These are phyloP conservation scores for Diabrotica virgifera DNA, from an alignment of 1,140 invertebrate species.

Conservation along the genomic window DNA sequence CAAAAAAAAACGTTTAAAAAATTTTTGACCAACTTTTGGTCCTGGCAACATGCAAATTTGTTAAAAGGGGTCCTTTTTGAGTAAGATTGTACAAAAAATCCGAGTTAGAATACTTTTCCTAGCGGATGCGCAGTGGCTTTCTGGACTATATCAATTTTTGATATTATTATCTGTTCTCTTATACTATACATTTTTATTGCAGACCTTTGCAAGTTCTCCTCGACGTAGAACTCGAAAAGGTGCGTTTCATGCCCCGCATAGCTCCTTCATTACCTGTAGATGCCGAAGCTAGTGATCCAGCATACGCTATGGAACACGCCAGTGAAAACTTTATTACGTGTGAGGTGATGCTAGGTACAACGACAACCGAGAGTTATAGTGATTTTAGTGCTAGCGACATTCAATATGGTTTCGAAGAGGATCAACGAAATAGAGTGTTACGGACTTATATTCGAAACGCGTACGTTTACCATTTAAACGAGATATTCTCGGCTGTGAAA, in stretches of 20 bases:
- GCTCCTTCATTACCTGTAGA: constrained; percentile 66
- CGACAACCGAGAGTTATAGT: constrained; percentile 72
- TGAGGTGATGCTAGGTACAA: constrained; percentile 66
- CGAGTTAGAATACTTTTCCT: too few species aligned
- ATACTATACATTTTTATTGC: constrained; percentile 36
- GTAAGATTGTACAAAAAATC: too few species aligned
- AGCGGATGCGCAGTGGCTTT: too few species aligned
- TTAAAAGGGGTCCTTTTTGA: too few species aligned
- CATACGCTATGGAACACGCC: constrained; percentile 61
- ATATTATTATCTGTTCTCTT: constrained; percentile 12
- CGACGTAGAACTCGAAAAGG: constrained; percentile 62
- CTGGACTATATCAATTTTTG: neutral
- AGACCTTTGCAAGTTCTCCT: constrained; percentile 61
- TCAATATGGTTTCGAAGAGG: constrained; percentile 73
- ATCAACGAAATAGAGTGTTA: constrained; percentile 68
- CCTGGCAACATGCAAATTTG: too few species aligned
- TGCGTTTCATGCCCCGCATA: constrained; percentile 56
- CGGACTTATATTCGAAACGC: constrained; percentile 84
- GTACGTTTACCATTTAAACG: constrained; percentile 84
- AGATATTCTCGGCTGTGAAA: constrained; percentile 85
- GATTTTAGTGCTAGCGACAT: constrained; percentile 75
- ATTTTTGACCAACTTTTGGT: too few species aligned
- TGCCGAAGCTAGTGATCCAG: constrained; percentile 57
- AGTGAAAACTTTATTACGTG: constrained; percentile 68
- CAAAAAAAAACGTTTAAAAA: too few species aligned